A percentile compares a stretch with the other conserved stretches of the same genome.
Conservation (phyloP, 2,113 vertebrate genomes). For the Engystomops pustulosus region DNA sequence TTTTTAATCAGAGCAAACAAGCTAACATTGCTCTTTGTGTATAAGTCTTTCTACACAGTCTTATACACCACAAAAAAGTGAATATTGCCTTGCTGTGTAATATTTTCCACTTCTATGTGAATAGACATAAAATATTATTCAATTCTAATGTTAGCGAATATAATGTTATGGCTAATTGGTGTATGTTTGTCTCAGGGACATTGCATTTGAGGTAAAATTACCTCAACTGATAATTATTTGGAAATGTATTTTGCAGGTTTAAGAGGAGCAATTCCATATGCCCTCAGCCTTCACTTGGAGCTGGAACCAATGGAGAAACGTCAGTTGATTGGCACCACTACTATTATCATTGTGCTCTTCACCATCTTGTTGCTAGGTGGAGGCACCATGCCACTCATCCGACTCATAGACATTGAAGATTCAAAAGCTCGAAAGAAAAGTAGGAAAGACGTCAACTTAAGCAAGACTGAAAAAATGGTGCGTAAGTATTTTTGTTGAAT, state of each 20-base stretch:
- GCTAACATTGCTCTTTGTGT: too few species aligned
- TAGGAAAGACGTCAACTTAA: constrained; percentile 94
- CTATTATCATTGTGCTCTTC: constrained; percentile 95
- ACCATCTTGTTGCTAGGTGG: constrained; percentile 93
- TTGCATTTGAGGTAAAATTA: too few species aligned
- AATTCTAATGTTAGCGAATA: background rate
- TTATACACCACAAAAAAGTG: too few species aligned
- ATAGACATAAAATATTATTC: too few species aligned
- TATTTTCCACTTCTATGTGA: too few species aligned
- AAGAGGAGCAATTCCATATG: constrained; percentile 95
- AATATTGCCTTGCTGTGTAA: too few species aligned
- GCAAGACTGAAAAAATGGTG: constrained; percentile 99
- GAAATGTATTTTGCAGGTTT: constrained; percentile 74
- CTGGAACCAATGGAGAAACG: constrained; percentile 91
- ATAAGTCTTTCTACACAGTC: too few species aligned
- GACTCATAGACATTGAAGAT: constrained; percentile 93
- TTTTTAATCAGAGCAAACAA: too few species aligned
- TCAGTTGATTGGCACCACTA: constrained; percentile 96
- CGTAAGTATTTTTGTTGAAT: too few species aligned
- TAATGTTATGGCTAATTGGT: background rate
- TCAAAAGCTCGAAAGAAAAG: constrained; percentile 83
- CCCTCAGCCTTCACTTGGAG: constrained; percentile 90
- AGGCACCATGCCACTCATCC: constrained; percentile 95
- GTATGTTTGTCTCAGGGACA: background rate
- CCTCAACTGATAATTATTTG: background rate